phyloP scores from a whole-genome alignment of 2,888 invertebrate genomes.

The Drosophila prolongata region DNA sequence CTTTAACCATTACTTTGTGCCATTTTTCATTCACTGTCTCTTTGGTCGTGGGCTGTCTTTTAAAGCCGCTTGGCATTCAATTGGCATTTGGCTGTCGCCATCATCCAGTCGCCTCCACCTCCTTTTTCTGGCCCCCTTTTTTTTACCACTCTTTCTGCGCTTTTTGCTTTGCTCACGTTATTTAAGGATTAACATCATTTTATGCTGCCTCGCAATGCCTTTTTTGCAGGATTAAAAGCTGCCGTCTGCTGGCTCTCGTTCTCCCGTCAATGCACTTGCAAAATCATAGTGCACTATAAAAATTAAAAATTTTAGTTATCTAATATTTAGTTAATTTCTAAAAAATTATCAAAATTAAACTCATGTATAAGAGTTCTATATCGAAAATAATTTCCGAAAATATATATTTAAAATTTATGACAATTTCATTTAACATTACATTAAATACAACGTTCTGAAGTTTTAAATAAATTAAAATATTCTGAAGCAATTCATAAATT shows the following conservation, averaged over 20 bases:
- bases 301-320: too few species aligned
- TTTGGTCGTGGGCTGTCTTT: slow-evolving; percentile 37
- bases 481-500: too few species aligned
- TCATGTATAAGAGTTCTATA: too few species aligned
- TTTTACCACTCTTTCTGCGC: slow-evolving; percentile 11
- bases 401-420: too few species aligned
- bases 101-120: slow-evolving; percentile 42
- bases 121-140: background rate
- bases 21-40: slow-evolving; percentile 27
- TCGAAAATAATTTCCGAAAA: background rate
- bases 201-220: slow-evolving; percentile 70
- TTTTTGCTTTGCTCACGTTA: slow-evolving; percentile 54
- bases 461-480: too few species aligned
- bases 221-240: slow-evolving; percentile 75
- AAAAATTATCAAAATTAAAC: too few species aligned
- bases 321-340: too few species aligned
- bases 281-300: background rate
- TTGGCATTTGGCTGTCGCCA: slow-evolving; percentile 74
- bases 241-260: slow-evolving; percentile 46
- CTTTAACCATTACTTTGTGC: slow-evolving; percentile 43
- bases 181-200: slow-evolving; percentile 79
- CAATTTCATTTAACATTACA: too few species aligned
- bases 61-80: slow-evolving; percentile 75
- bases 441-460: too few species aligned
- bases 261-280: slow-evolving; percentile 13